These are phyloP conservation scores for Bombus waltoni DNA, from an alignment of 1,140 invertebrate genomes.

Conservation along the genomic window DNA sequence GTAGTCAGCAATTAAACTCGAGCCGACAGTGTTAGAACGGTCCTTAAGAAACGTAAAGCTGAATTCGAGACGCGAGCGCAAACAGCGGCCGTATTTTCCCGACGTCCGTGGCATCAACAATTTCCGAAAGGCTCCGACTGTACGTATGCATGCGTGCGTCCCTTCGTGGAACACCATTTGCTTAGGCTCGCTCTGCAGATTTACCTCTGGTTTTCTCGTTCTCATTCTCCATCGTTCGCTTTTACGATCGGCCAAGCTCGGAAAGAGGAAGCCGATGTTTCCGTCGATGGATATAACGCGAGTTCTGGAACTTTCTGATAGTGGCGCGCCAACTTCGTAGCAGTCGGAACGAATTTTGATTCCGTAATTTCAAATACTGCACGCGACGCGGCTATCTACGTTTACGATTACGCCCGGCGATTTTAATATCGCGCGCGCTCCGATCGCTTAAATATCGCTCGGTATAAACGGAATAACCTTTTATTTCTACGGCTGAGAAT, in stretches of 20 bases:
- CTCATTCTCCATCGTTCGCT: slow-evolving; percentile 37
- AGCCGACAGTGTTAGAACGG: too few species aligned
- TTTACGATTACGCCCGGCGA: background rate
- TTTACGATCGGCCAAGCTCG: slow-evolving; percentile 39
- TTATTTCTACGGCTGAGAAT: background rate
- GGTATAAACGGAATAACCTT: background rate
- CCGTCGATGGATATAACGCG: slow-evolving; percentile 16
- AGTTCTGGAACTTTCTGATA: slow-evolving; percentile 4
- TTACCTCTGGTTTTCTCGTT: slow-evolving; percentile 41
- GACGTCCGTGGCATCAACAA: slow-evolving; percentile 3
- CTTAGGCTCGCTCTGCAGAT: slow-evolving; percentile 17
- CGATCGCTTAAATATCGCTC: background rate
- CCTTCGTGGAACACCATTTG: slow-evolving; percentile 26
- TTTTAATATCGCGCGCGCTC: slow-evolving; percentile 3
- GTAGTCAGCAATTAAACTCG: background rate
- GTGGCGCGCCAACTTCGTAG: background rate
- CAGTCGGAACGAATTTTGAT: background rate
- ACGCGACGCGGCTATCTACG: background rate
- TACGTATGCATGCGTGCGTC: slow-evolving; percentile 36
- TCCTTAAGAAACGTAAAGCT: background rate
- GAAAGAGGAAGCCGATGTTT: slow-evolving; percentile 13
- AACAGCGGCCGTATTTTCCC: slow-evolving; percentile 11
- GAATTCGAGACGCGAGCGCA: background rate
- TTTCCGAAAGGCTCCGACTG: slow-evolving; percentile 31
- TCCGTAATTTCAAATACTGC: background rate